Base-by-base conservation (phyloP, 2,888 invertebrate genomes). In the Hemaris fuciformis region DNA sequence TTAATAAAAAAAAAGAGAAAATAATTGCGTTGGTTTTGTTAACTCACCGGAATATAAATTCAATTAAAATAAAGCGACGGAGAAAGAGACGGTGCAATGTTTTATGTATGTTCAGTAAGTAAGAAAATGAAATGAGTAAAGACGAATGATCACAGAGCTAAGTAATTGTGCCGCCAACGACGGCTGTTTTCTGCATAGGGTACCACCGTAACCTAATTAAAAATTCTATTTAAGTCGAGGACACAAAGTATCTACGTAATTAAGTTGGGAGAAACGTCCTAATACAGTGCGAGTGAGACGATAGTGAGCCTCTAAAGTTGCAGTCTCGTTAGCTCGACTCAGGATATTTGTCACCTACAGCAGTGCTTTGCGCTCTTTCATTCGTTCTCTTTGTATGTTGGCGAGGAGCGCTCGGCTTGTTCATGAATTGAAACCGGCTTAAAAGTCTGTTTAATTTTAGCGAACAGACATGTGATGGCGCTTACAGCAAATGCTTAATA, bases 261-360 rank as follows among this genome's bases (percentile, higher is more conserved):
- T 75, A 79, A 72, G 69, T 65, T 64, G 62, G 62, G 61, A 48
- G 66, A 66, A 69, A 69, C 65, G 62, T 66, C 61, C 64, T 67
- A 68, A 71, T 73, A 72, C 63, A 70, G 57, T 38, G 59, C 46
- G 66, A 66, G 65, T 65, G 66, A 67, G 64, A 69, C 69, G 64
- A 69, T 70, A 72, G 66, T 70, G 66, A 72, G 68, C 65, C 67
- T 63, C 77, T 71, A 74, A 73, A 77, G 76, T 76, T 74, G 75
- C 74, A 74, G 73, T 74, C 81, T 85, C 79, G 80, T 87, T 84
- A 83, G 76, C 65, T 68, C 48, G 61, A 70, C 74, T 74, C 73
- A 73, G 64, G 68, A 58, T 62, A 69, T 77, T 75, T 79, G 76
- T 77, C 76, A 77, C 75, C 72, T 75, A 70, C 60, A 64, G 58